Evolutionary conservation across 37 sponge, comb jelly and placozoan species (phyloP), one percentile per base, ranked within the genome.

Genomic region (Chondrosia reniformis): DNA sequence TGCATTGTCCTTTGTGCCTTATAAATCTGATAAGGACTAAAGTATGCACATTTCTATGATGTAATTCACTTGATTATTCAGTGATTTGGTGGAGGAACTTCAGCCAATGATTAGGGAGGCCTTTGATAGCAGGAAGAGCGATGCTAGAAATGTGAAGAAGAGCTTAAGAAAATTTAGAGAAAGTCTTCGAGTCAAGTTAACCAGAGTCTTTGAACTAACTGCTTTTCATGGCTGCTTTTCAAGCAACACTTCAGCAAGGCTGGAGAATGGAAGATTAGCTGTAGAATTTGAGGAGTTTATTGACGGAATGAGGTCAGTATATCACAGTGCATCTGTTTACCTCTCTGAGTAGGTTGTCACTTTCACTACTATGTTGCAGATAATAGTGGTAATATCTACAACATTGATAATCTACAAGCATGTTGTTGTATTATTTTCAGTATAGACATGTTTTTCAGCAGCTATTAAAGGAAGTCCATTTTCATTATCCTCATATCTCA

Each of bases 181-280:
- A 37, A 44, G 33, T 1, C 80, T 93, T 54, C 64, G 93, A 7
- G 79, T 96, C 12, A 78, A 90, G 63, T 61, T 96, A 56, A 88
- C 91, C 25, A 73, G 86, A 2, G 86, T 96, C 55, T 82, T 93
- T 58, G 83, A 83, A 39, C 79, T 96, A 42, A 78, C 79, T 28
- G 97, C 97, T 31, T 87, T 76, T 46, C 82, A 89, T 62, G 88
- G 93, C 37, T 87, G 94, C 66, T 96, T 93, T 73, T 65, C 33
- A 4, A 74, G 80, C 63, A 88, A 84, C 42, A 81, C 79, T 33
- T 49, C 77, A 64, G 81, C 85, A 24, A 56, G 80, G 21, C 63
- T 91, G 12, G 92, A 91, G 44, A 77, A 55, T 27, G 88, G 87
- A 15, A 66, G 82, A 45, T 59, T 93, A 39, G 55, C 74, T 0